Base-by-base conservation (phyloP, 1,140 invertebrate genomes). In the Dreissena rostriformis region DNA sequence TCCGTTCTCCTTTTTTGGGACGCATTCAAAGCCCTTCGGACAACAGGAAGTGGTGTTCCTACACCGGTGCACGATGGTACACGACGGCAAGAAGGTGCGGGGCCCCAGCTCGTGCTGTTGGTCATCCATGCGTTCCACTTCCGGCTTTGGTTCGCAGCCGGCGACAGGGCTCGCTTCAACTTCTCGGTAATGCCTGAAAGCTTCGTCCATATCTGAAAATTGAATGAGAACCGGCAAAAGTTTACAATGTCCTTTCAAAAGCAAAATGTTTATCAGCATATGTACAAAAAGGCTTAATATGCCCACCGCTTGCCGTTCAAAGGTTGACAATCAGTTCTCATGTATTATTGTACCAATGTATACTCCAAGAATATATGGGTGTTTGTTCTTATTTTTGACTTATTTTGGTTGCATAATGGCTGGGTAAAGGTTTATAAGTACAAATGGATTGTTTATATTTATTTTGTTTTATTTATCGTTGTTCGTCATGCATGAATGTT, bases 1-100 rank as follows among this genome's bases (percentile, higher is more conserved):
- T 39, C 75, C 75, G 65, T 75, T 57, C 26, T 78, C 61, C 22
- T 49, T 67, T 24, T 39, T 78, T 53, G 75, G 75, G 11, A 12
- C 75, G 19, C 75, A 78, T 26, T 51, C 49, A 26, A 29, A 19
- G 5, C 75, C 75, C 19, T 49, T 28, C 7, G 75, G 63, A 28
- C 75, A 78, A 53, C 75, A 78, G 4, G 57, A 61, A 8, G 75
- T 65, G 14, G 61, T 24, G 8, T 78, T 66, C 22, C 65, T 51
- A 53, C 75, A 78, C 24, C 75, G 15, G 49, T 78, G 63, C 22
- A 78, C 26, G n/a, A 78, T 39, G 4, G 75, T 78, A 26, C 75
- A 78, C 8, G 57, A 65, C 7, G 75, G 75, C 15, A 67, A 51
- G 28, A 39, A 78, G 51, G 49, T n/a, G 5, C 19, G 61, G 29